Evolutionary conservation across 2,113 vertebrate species (phyloP), one percentile per base, ranked within the genome.

Genomic region (Pseudorhombus dupliciocellatus): DNA sequence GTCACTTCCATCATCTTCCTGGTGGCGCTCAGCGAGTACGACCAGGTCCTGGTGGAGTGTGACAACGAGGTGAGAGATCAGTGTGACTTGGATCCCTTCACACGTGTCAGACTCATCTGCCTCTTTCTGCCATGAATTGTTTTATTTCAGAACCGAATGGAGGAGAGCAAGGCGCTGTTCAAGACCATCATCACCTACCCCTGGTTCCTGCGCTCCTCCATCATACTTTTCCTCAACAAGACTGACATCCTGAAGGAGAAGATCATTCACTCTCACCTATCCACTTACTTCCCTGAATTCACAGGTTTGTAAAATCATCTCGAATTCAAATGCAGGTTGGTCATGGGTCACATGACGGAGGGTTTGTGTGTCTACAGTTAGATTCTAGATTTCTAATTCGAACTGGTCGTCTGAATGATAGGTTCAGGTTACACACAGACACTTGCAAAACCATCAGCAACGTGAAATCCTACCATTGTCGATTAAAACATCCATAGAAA

Each of bases 1-100:
- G 97, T 99, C 85, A 99, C 98, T n/a, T 99, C 98, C 82, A 99
- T 99, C 84, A 99, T 99, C 94, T 99, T 99, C 92, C 93, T 99
- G 85, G 98, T 98, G 93, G 98, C 98, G 0, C 95, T 99, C 91
- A 99, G 98, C 77, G 98, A 99, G 93, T 99, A 99, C 57, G 98
- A 99, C 87, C 98, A 99, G 94, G 97, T 99, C 60, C 94, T 99
- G 61, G 97, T 95, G 56, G 98, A 99, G 70, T 98, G 96, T 2
- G 96, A 98, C 90, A 97, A 98, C 59, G 98, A 98, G 96, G 98
- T 98, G 88, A 94, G 94, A 20, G 1, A 22, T 61, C 28, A 28
- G 20, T 26, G 14, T 7, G 20, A 18, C 14, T 11, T 37, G 7
- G 20, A 52, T 14, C 12, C 60, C 6, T 1, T 20, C 18, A 28